Conservation (phyloP, 2,888 invertebrate genomes). For the Lasioglossum morio region DNA sequence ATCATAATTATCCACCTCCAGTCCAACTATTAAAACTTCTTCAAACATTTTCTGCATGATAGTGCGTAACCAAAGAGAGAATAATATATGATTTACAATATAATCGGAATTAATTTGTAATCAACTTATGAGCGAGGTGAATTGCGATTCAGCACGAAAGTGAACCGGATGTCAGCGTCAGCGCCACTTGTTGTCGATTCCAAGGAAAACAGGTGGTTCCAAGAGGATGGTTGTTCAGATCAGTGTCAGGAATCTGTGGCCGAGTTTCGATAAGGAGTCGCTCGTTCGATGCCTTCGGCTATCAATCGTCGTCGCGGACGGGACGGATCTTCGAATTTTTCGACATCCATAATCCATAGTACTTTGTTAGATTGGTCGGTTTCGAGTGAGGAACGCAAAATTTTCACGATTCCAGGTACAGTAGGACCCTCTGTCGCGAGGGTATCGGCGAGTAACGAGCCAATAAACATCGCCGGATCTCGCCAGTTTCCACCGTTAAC, state of each 20-base stretch:
- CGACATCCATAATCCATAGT: conserved; percentile 33
- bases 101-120: neutral
- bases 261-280: neutral
- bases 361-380: conserved; percentile 41
- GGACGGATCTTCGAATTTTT: conserved; percentile 50
- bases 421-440: conserved; percentile 37
- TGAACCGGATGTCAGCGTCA: neutral
- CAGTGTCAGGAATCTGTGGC: neutral
- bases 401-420: conserved; percentile 59
- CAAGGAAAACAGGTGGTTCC: neutral
- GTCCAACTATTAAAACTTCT: neutral
- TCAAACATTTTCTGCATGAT: neutral
- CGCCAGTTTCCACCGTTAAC: conserved; percentile 68
- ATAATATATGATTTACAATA: neutral
- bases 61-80: neutral
- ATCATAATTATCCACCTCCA: neutral
- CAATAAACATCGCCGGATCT: conserved; percentile 66
- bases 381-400: conserved; percentile 51
- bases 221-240: neutral
- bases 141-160: neutral
- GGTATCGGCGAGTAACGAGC: conserved; percentile 62
- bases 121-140: neutral
- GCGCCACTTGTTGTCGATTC: neutral
- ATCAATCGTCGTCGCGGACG: neutral
- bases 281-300: neutral